Evolutionary conservation across 1,140 invertebrate genomes (phyloP).

Genomic region (Trachymyrmex cornetzi): DNA sequence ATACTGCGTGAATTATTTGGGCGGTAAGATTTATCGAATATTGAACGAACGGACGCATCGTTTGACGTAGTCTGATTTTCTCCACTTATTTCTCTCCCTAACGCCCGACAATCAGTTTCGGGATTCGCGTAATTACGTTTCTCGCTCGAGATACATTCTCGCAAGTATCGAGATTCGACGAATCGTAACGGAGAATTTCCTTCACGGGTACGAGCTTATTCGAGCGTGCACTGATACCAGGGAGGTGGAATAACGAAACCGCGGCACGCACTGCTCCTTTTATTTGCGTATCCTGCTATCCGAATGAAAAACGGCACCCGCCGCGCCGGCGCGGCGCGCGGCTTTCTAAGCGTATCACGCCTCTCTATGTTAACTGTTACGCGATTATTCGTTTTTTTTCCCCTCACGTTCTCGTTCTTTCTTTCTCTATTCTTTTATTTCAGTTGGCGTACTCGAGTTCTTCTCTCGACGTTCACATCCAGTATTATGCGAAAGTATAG

Average conservation of each 20-base stretch:
- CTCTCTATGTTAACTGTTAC: constrained; percentile 56
- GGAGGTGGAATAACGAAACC: constrained; percentile 50
- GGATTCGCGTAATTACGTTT: constrained; percentile 5
- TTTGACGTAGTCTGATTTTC: background rate
- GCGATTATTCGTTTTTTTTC: constrained; percentile 36
- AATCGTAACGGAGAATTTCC: constrained; percentile 15
- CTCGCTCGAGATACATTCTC: background rate
- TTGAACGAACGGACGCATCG: background rate
- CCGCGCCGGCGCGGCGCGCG: background rate
- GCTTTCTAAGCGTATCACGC: constrained; percentile 41
- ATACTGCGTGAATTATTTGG: background rate
- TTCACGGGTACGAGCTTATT: background rate
- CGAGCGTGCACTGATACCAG: background rate
- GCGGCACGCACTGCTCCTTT: constrained; percentile 48
- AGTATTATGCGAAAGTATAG: constrained; percentile 20
- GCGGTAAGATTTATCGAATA: background rate
- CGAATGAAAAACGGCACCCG: constrained; percentile 51
- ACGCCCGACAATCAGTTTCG: background rate
- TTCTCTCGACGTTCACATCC: constrained; percentile 11
- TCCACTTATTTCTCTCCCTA: background rate
- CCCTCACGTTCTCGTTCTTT: background rate
- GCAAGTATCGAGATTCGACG: background rate
- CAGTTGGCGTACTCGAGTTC: background rate
- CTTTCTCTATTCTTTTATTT: background rate
- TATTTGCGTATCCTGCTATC: constrained; percentile 54